Evolutionary conservation across 2,113 vertebrate genomes (phyloP), one percentile per base, ranked within the genome.

Genomic region (Scomber japonicus): DNA sequence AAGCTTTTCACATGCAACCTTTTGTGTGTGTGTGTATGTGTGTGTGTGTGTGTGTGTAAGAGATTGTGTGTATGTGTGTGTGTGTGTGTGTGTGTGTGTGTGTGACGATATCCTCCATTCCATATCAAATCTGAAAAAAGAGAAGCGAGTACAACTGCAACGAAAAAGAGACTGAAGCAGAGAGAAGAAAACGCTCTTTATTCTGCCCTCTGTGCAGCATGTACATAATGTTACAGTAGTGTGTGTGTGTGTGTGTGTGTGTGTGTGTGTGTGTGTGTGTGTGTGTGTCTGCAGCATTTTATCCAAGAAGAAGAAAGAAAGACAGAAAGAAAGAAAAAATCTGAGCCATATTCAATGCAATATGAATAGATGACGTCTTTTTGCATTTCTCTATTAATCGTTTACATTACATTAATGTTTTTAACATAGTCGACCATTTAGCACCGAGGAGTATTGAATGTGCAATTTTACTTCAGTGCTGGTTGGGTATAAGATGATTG

Each of bases 361-460:
- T 95, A 95, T 94, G 92, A 95, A 87, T 92, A 82, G 81, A 89
- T 80, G 75, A 90, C 78, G 68, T 91, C 73, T 75, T 76, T 87
- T 88, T 93, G 90, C 88, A 90, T 93, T 93, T 90, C 79, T 89
- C 65, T 93, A 30, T 88, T 85, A 75, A 78, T 82, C 9, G 85
- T 94, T 93, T 94, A 94, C 94, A 95, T 95, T 94, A 94, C 93
- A 94, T 95, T 94, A 94, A 95, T 96, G 94, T 95, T 94, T 89
- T 77, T 11, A 85, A 85, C 80, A 84, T 64, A 69, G 82, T 71
- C 53, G 68, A 89, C 65, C 89, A 55, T 84, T 89, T 72, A 71
- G 89, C 91, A 89, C 89, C 16, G 61, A 88, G 74, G 83, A 90
- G 77, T 87, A 85, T 88, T 74, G 90, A 90, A 92, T 89, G 80